A percentile compares a stretch with the other conserved stretches of the same genome.
Evolutionary conservation across 64 coral and sea anemone species (phyloP).

Genomic region (Actinia tenebrosa): DNA sequence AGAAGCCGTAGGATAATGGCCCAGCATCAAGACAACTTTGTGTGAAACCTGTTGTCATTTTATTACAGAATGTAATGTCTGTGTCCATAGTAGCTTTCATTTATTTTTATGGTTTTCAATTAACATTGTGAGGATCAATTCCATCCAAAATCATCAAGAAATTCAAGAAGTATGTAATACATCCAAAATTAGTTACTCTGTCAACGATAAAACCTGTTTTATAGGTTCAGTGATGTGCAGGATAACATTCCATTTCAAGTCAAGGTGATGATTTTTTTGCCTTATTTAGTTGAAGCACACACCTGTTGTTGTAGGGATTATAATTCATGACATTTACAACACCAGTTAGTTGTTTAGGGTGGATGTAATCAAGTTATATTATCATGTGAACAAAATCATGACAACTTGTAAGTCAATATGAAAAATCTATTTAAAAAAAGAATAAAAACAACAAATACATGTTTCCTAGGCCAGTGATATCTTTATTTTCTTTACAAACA

Average conservation of each 20-base stretch:
- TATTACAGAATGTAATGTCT: neutral
- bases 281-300: neutral
- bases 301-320: neutral
- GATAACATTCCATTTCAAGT: neutral
- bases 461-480: neutral
- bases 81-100: neutral
- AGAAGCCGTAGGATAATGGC: neutral
- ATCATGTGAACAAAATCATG: neutral
- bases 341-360: neutral
- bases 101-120: conserved; percentile 1
- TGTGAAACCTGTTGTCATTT: conserved; percentile 3
- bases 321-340: conserved; percentile 13
- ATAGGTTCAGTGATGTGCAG: no score
- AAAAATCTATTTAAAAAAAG: conserved; percentile 20
- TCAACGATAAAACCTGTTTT: neutral
- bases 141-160: neutral
- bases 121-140: neutral
- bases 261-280: neutral
- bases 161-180: neutral
- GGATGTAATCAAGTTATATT: neutral
- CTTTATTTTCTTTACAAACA: no score
- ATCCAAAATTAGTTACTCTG: neutral
- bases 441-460: conserved; percentile 8
- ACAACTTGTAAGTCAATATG: conserved; percentile 18
- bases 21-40: neutral